Conservation (phyloP, 2,797 vertebrate genomes). For the Takifugu rubripes region DNA sequence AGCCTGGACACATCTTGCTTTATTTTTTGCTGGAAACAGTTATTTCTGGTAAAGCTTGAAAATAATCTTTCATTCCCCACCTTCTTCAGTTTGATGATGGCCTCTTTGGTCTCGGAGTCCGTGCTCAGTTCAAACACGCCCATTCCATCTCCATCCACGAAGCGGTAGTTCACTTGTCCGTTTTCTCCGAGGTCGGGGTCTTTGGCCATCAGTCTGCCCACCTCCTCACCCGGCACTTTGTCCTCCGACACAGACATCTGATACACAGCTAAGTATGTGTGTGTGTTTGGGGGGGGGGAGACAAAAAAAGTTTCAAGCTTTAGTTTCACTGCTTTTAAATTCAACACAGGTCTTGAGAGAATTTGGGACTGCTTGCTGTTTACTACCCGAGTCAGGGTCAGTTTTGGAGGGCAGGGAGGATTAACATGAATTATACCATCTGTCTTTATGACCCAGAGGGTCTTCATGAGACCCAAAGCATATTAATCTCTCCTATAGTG, state of each 20-base stretch:
- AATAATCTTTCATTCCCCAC: slow-evolving; percentile 57
- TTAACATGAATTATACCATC: slow-evolving; percentile 60
- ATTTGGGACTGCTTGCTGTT: slow-evolving; percentile 46
- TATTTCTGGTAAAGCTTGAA: too few species aligned
- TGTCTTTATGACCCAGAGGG: slow-evolving; percentile 43
- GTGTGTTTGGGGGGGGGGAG: background rate
- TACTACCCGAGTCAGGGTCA: slow-evolving; percentile 53
- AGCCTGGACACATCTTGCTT: too few species aligned
- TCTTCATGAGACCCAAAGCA: slow-evolving; percentile 40
- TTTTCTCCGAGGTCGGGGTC: slow-evolving; percentile 94
- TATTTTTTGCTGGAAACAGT: too few species aligned
- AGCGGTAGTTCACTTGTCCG: slow-evolving; percentile 87
- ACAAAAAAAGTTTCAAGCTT: background rate
- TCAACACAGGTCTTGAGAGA: slow-evolving; percentile 18
- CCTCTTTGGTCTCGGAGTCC: slow-evolving; percentile 93
- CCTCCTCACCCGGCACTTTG: slow-evolving; percentile 80
- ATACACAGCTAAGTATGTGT: slow-evolving; percentile 68
- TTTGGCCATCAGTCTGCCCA: slow-evolving; percentile 86
- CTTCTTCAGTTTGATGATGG: slow-evolving; percentile 94
- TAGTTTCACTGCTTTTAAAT: slow-evolving; percentile 11
- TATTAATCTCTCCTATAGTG: slow-evolving; percentile 54
- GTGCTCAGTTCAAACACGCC: slow-evolving; percentile 88
- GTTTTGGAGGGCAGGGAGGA: slow-evolving; percentile 46
- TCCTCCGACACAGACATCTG: slow-evolving; percentile 87
- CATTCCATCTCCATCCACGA: slow-evolving; percentile 90